These are phyloP conservation scores for Platichthys stellatus DNA, from an alignment of 2,113 vertebrate genomes.

Conservation along the genomic window DNA sequence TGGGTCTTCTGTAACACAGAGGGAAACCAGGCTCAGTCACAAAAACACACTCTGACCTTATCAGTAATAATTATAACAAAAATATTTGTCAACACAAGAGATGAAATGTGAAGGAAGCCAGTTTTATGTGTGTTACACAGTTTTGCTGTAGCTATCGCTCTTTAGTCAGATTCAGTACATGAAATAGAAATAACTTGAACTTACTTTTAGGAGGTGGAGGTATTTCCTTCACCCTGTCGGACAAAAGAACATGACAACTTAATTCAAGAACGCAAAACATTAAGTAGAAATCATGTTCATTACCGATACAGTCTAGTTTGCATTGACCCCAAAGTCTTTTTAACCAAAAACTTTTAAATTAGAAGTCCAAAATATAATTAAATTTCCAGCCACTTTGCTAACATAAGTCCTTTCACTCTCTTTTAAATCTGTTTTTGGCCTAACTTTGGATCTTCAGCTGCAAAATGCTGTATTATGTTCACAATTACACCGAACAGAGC, in stretches of 20 bases:
- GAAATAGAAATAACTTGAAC: slow-evolving; percentile 36
- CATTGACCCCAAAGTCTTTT: no score
- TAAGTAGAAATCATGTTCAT: not conserved
- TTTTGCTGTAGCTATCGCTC: not conserved
- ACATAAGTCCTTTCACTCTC: not conserved
- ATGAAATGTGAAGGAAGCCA: no score
- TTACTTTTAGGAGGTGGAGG: slow-evolving; percentile 80
- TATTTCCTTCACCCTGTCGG: slow-evolving; percentile 78
- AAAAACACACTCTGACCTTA: not conserved
- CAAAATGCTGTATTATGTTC: not conserved
- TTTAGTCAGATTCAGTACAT: no score
- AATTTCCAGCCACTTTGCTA: no score
- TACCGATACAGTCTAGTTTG: no score
- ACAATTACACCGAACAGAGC: not conserved
- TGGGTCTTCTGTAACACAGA: slow-evolving; percentile 77
- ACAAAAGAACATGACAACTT: slow-evolving; percentile 15
- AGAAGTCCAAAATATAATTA: not conserved
- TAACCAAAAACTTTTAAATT: no score
- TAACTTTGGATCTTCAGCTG: no score
- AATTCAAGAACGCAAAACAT: not conserved
- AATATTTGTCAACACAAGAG: no score
- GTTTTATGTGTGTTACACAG: not conserved
- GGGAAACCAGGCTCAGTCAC: not conserved
- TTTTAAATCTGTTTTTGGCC: not conserved
- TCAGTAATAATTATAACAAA: not conserved